Conservation (phyloP, 2,113 vertebrate genomes). For the Amphilophus citrinellus region DNA sequence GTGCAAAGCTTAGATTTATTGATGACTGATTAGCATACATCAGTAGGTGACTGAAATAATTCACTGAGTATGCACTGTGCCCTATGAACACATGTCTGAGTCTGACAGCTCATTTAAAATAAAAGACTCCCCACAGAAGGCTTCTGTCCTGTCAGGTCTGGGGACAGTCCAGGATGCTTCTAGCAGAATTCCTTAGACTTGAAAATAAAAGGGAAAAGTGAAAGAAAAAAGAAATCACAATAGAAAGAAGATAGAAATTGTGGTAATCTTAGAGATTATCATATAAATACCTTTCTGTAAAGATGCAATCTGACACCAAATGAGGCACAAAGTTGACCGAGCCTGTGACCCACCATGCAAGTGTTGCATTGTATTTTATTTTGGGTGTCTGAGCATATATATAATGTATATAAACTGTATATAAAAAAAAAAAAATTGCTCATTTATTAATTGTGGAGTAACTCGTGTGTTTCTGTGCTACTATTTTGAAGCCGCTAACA, state of each 20-base stretch:
- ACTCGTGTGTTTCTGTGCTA: background rate
- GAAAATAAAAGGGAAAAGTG: background rate
- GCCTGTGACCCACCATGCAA: too few species aligned
- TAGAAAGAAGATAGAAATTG: background rate
- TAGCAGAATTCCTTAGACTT: background rate
- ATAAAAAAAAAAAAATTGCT: background rate
- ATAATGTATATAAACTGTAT: background rate
- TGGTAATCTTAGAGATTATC: too few species aligned
- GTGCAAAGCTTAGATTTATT: background rate
- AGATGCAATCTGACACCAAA: too few species aligned
- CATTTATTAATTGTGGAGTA: background rate
- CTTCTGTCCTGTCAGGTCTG: background rate
- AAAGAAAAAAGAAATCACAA: background rate
- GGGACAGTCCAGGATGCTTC: background rate
- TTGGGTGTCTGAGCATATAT: too few species aligned
- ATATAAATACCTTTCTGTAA: too few species aligned
- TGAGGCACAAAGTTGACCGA: too few species aligned
- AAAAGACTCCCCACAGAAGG: background rate
- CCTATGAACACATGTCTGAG: background rate
- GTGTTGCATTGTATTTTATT: too few species aligned
- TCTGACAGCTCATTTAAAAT: background rate
- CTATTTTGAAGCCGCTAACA: background rate
- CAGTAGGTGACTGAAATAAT: slow-evolving; percentile 5
- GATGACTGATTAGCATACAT: slow-evolving; percentile 7
- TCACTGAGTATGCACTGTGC: background rate